Percentiles rank a stretch among this genome's conserved stretches.
These are phyloP conservation scores for Orussus abietinus DNA, from an alignment of 1,140 invertebrate genomes.

Conservation along the genomic window DNA sequence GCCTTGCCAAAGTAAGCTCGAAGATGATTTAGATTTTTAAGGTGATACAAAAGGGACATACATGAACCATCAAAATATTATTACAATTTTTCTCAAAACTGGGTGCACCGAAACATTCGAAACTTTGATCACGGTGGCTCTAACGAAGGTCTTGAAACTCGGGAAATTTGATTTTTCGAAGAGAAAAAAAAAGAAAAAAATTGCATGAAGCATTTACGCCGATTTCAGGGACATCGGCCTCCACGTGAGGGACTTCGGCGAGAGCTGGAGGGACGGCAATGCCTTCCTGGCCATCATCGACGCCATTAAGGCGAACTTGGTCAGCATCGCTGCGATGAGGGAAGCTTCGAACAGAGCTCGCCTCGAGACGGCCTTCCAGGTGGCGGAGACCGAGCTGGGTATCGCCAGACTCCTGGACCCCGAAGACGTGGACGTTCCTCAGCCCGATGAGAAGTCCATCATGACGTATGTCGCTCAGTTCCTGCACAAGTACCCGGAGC, in stretches of 20 bases:
- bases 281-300: constrained; percentile 96
- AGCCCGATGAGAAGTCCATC: constrained; percentile 96
- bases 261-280: constrained; percentile 94
- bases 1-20: constrained; percentile 80
- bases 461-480: constrained; percentile 99
- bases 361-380: constrained; percentile 88
- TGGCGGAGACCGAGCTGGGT: constrained; percentile 88
- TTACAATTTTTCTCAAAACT: no score
- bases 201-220: no score
- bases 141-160: no score
- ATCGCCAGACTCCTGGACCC: constrained; percentile 91
- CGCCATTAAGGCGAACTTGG: constrained; percentile 88
- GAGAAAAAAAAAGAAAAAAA: no score
- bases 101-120: no score
- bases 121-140: no score
- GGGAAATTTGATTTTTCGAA: no score
- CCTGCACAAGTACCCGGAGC: constrained; percentile 90
- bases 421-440: constrained; percentile 95
- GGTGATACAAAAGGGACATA: no score
- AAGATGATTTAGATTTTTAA: no score
- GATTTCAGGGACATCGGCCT: constrained; percentile 79
- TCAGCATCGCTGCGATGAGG: constrained; percentile 79
- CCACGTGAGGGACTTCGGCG: constrained; percentile 90
- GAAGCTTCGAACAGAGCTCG: constrained; percentile 75
- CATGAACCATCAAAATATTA: no score